A percentile compares a stretch with the other conserved stretches of the same genome.
These are phyloP conservation scores for Gymnocephalus cernua DNA, from an alignment of 2,113 vertebrate species.

Conservation along the genomic window DNA sequence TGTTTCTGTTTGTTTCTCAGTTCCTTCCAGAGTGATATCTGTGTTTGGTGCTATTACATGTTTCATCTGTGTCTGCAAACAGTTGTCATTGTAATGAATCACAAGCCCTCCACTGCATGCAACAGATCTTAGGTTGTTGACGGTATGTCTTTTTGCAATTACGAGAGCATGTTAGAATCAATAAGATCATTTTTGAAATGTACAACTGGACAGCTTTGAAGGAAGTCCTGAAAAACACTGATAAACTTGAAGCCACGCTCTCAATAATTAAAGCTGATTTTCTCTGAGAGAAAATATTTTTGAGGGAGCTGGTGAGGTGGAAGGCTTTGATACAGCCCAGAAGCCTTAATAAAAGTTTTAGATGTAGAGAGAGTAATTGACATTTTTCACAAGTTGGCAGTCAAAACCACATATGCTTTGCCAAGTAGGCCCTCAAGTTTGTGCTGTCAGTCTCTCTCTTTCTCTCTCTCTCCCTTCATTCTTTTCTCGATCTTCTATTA, in stretches of 20 bases:
- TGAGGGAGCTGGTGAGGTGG: slow-evolving; percentile 63
- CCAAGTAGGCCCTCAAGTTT: slow-evolving; percentile 73
- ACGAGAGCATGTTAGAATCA: slow-evolving; percentile 64
- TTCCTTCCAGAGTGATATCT: slow-evolving; percentile 22
- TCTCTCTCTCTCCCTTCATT: slow-evolving; percentile 17
- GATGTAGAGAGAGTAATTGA: slow-evolving; percentile 78
- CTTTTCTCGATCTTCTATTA: slow-evolving; percentile 6
- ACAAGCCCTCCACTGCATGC: slow-evolving; percentile 33
- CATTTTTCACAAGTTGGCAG: slow-evolving; percentile 81
- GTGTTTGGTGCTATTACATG: slow-evolving; percentile 18
- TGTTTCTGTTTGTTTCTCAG: slow-evolving; percentile 28
- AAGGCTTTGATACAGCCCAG: slow-evolving; percentile 80
- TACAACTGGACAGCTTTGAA: slow-evolving; percentile 64
- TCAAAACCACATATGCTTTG: slow-evolving; percentile 68
- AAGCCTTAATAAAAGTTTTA: slow-evolving; percentile 84
- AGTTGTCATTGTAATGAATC: slow-evolving; percentile 52
- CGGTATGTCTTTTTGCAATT: slow-evolving; percentile 27
- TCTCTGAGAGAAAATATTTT: slow-evolving; percentile 77
- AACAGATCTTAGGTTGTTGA: slow-evolving; percentile 47
- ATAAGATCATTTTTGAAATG: slow-evolving; percentile 72
- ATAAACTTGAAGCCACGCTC: slow-evolving; percentile 72
- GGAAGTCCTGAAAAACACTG: slow-evolving; percentile 75
- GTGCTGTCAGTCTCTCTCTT: slow-evolving; percentile 60
- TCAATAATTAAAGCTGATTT: slow-evolving; percentile 83
- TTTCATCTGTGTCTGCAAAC: slow-evolving; percentile 32